Percentiles rank a stretch among this genome's conserved stretches.
Conservation (phyloP, 2,888 invertebrate species). For the Hemaris fuciformis region DNA sequence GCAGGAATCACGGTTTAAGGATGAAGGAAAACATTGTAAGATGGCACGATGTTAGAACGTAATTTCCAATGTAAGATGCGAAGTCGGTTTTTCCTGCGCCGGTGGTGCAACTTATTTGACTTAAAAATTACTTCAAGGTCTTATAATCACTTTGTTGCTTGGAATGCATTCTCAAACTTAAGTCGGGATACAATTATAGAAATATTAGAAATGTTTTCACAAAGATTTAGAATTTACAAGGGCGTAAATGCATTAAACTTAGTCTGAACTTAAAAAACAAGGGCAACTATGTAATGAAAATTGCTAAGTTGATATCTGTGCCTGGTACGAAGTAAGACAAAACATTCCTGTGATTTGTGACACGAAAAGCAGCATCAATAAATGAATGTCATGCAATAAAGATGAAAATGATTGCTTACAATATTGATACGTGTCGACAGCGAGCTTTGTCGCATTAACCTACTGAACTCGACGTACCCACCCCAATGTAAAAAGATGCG, state of each 20-base stretch:
- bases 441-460: conserved; percentile 41
- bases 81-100: neutral
- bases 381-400: neutral
- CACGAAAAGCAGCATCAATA: neutral
- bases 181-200: too few species aligned
- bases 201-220: too few species aligned
- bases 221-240: too few species aligned
- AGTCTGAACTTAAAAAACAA: too few species aligned
- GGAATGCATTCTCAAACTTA: too few species aligned
- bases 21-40: conserved; percentile 10
- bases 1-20: conserved; percentile 7
- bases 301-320: too few species aligned
- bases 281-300: too few species aligned
- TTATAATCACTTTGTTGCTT: neutral
- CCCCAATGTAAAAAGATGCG: conserved; percentile 63
- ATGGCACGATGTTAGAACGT: conserved; percentile 9
- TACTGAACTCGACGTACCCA: conserved; percentile 50
- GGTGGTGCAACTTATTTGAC: neutral
- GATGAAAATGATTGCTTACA: neutral
- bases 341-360: too few species aligned
- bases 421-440: neutral
- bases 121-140: neutral
- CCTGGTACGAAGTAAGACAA: too few species aligned
- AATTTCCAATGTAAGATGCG: conserved; percentile 7
- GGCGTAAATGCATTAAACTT: too few species aligned